A percentile compares a stretch with the other conserved stretches of the same genome.
phyloP scores from a whole-genome alignment of 2,797 vertebrate genomes.

The Centropyge bicolor region DNA sequence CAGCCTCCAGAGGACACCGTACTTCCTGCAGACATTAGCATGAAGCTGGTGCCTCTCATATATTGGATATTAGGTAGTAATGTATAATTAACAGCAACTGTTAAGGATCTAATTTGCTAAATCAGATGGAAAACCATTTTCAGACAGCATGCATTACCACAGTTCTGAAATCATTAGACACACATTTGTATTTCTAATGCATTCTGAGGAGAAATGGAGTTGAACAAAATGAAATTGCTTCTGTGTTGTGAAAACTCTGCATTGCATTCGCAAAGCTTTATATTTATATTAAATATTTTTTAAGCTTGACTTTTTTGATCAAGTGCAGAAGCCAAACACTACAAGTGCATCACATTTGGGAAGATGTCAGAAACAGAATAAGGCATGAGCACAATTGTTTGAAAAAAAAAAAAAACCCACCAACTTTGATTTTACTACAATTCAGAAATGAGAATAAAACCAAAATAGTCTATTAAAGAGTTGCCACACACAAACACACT shows the following conservation, averaged over 20 bases:
- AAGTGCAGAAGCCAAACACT: not conserved
- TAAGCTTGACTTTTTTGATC: not conserved
- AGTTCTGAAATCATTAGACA: not conserved
- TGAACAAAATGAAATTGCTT: not conserved
- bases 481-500: not conserved
- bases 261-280: not conserved
- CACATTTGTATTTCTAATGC: not conserved
- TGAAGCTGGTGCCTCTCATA: not conserved
- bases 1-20: not conserved
- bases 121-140: slow-evolving; percentile 12
- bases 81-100: not conserved
- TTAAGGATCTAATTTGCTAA: not conserved
- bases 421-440: not conserved
- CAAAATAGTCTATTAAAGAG: not conserved
- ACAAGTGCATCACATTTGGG: not conserved
- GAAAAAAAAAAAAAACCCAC: not conserved
- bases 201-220: not conserved
- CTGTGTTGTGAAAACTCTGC: not conserved
- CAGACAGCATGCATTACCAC: not conserved
- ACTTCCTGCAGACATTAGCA: not conserved
- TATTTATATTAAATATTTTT: not conserved
- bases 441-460: not conserved
- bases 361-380: not conserved
- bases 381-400: not conserved
- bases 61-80: not conserved